phyloP scores from a whole-genome alignment of 2,797 vertebrate species.

The Channallabes apus region DNA sequence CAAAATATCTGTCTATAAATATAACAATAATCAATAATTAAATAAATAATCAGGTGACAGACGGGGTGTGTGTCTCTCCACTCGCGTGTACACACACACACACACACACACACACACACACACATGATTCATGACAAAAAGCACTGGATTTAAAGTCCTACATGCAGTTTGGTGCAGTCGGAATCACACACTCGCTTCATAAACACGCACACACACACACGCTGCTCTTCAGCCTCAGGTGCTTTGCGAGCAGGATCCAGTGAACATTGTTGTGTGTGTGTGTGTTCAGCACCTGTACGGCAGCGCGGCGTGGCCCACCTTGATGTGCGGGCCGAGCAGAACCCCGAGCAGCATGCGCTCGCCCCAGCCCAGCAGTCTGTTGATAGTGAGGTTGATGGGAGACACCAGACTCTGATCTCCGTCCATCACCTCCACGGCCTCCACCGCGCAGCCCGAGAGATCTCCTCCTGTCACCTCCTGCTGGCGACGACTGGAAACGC shows the following conservation, averaged over 20 bases:
- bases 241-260: neutral
- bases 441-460: slow-evolving; percentile 42
- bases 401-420: slow-evolving; percentile 64
- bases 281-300: slow-evolving; percentile 70
- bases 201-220: slow-evolving; percentile 11
- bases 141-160: slow-evolving; percentile 14
- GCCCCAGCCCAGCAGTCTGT: slow-evolving; percentile 75
- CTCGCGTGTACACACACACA: neutral
- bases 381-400: slow-evolving; percentile 69
- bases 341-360: slow-evolving; percentile 72
- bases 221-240: neutral
- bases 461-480: slow-evolving; percentile 42
- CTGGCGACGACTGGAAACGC: slow-evolving; percentile 28
- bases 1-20: slow-evolving; percentile 65
- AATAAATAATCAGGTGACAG: slow-evolving; percentile 58
- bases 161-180: slow-evolving; percentile 9
- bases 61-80: slow-evolving; percentile 28
- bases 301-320: slow-evolving; percentile 70
- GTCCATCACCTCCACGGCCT: slow-evolving; percentile 53
- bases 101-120: slow-evolving; percentile 25
- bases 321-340: slow-evolving; percentile 67
- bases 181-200: neutral
- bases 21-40: slow-evolving; percentile 57
- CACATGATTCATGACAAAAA: slow-evolving; percentile 13
- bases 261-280: neutral